A percentile compares a stretch with the other conserved stretches of the same genome.
Conservation (phyloP, 2,797 vertebrate species). For the Phoebastria nigripes region DNA sequence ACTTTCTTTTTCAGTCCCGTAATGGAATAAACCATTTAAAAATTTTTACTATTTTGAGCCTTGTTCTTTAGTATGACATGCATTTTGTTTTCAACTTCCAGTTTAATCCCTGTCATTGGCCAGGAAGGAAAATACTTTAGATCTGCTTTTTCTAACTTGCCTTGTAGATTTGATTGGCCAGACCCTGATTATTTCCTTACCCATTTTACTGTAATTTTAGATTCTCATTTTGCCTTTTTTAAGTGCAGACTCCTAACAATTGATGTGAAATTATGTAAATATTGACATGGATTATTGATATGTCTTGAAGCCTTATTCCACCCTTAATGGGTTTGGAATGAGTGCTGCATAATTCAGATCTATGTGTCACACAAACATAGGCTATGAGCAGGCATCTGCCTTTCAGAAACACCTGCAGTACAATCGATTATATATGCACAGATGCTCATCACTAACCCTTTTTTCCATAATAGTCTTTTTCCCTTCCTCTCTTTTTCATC, state of each 20-base stretch:
- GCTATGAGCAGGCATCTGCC: background rate
- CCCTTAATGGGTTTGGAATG: background rate
- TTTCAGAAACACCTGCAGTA: background rate
- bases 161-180: background rate
- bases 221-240: background rate
- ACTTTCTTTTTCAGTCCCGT: background rate
- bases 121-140: background rate
- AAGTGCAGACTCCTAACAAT: background rate
- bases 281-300: background rate
- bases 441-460: background rate
- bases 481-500: background rate
- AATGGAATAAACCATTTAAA: background rate
- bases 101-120: background rate
- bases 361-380: background rate
- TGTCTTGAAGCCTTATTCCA: background rate
- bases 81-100: background rate
- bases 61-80: background rate
- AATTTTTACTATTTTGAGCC: background rate
- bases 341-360: background rate
- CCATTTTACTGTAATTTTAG: background rate
- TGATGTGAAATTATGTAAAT: background rate
- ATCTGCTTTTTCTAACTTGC: background rate
- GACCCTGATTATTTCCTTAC: background rate
- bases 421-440: background rate
- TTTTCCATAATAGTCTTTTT: background rate